Conservation (phyloP, 2,888 invertebrate species). For the Volucella zonaria region DNA sequence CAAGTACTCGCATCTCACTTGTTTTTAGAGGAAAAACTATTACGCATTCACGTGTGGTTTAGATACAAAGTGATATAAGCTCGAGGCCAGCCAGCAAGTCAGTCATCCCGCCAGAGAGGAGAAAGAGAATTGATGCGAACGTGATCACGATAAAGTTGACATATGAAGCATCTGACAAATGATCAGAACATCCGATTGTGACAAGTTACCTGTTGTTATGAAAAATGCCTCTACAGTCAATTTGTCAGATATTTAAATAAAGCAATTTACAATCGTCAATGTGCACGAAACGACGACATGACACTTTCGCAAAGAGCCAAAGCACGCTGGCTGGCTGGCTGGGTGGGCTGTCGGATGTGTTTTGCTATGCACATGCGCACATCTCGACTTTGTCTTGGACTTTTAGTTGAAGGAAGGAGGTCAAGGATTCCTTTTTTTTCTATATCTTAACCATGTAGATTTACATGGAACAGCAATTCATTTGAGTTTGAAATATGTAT, state of each 20-base stretch:
- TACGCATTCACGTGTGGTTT: too few species aligned
- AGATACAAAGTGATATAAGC: neutral
- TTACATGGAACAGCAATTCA: too few species aligned
- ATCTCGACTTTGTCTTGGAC: constrained; percentile 38
- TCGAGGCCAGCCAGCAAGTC: constrained; percentile 3
- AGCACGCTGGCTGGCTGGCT: constrained; percentile 33
- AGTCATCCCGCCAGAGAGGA: too few species aligned
- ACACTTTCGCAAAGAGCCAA: constrained; percentile 73
- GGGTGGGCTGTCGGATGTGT: constrained; percentile 62
- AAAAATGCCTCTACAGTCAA: constrained; percentile 76
- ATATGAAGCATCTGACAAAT: constrained; percentile 79
- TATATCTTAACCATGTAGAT: neutral
- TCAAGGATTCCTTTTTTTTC: constrained; percentile 15
- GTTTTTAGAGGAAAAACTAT: too few species aligned
- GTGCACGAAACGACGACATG: constrained; percentile 72
- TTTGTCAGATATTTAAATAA: constrained; percentile 78
- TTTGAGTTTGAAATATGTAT: too few species aligned
- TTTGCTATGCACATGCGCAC: constrained; percentile 41
- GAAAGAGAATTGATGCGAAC: constrained; percentile 65
- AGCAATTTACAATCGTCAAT: constrained; percentile 76
- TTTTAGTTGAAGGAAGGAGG: constrained; percentile 25
- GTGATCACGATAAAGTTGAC: constrained; percentile 74
- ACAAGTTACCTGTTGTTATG: constrained; percentile 80
- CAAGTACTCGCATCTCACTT: neutral
- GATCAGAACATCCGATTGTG: constrained; percentile 82